Conservation (phyloP, 2,888 invertebrate species). For the Metopia argyrocephala region DNA sequence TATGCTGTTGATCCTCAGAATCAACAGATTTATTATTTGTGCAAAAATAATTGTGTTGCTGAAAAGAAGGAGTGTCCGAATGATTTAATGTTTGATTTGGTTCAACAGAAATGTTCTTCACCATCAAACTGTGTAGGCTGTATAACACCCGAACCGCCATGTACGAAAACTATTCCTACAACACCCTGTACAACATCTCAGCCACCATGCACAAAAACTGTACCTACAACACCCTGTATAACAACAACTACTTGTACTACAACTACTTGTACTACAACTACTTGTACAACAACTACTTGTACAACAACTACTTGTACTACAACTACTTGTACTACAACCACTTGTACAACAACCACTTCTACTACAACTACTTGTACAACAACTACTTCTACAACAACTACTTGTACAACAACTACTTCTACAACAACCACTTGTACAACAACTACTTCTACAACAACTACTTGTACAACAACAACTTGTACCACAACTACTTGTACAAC, state of each 20-base stretch:
- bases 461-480: background rate
- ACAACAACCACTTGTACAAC: constrained; percentile 32
- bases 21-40: constrained; percentile 60
- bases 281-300: background rate
- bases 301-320: background rate
- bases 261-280: background rate
- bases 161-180: background rate
- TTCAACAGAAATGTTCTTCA: constrained; percentile 51
- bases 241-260: constrained; percentile 9
- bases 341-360: constrained; percentile 27
- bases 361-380: constrained; percentile 24
- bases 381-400: constrained; percentile 12
- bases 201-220: constrained; percentile 36
- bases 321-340: constrained; percentile 34
- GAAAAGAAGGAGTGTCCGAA: constrained; percentile 30
- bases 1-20: constrained; percentile 57
- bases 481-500: constrained; percentile 5
- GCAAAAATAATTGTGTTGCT: constrained; percentile 41
- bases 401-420: constrained; percentile 18
- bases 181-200: constrained; percentile 18
- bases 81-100: constrained; percentile 59
- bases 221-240: constrained; percentile 4
- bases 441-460: background rate
- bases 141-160: constrained; percentile 20
- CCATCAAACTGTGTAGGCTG: constrained; percentile 47